Evolutionary conservation across 2,113 vertebrate species (phyloP), one percentile per base, ranked within the genome.

Genomic region (Callipepla californica): DNA sequence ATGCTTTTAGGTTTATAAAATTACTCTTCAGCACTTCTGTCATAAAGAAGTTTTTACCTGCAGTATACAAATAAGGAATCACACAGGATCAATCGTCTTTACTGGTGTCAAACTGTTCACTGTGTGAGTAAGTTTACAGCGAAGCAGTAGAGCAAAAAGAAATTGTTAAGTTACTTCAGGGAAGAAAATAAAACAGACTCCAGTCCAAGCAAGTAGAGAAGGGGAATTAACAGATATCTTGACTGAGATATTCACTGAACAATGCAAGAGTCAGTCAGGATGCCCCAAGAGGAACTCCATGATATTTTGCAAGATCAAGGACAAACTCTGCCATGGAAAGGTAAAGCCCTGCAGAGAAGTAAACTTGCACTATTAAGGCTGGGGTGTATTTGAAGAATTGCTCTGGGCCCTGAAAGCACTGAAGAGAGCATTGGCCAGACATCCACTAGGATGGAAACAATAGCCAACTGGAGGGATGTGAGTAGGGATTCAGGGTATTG

Each of bases 251-350:
- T 79, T 15, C 11, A 5, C 3, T 20, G 21, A 73, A 34, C 42
- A 62, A 5, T 3, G 4, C 2, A 66, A 48, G n/a, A 80, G 4
- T 2, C 6, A 28, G 0, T 1, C 11, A 0, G 3, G 3, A 8
- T 1, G 7, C 40, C 20, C 3, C 5, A 73, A 16, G 1, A 38
- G 7, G 4, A 13, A 44, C 6, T 1, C 7, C 14, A 32, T 13
- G 25, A 62, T 65, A 45, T 40, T 57, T 14, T 42, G 12, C 12
- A n/a, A 51, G 1, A 13, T 28, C 28, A 20, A 74, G 20, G 12
- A 6, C 32, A 59, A 19, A 4, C 0, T 62, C 48, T 51, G 9
- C 22, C 13, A 5, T 8, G 38, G 32, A 10, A 87, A 82, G 26
- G 9, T 26, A 73, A 42, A 32, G 23, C 1, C 10, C 16, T 34